phyloP scores from a whole-genome alignment of 2,113 vertebrate species.

The Piprites chloris region DNA sequence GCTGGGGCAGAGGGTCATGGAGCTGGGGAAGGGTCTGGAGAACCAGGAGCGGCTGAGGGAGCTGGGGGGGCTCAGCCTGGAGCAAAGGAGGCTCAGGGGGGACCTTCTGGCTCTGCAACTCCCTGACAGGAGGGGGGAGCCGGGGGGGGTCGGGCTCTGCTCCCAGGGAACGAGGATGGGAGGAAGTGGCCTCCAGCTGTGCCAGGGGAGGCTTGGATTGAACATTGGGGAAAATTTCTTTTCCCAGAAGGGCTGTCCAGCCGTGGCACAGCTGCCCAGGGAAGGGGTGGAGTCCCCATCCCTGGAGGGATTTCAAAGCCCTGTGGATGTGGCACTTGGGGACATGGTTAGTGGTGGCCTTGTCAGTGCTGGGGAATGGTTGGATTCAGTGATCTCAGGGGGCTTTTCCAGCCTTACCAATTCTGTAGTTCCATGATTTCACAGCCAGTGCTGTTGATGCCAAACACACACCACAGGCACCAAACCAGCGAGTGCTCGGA shows the following conservation, averaged over 20 bases:
- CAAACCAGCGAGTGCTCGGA: neutral
- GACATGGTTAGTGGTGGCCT: neutral
- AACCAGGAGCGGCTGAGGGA: neutral
- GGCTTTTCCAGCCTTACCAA: neutral
- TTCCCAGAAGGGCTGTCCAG: neutral
- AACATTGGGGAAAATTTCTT: neutral
- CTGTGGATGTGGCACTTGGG: neutral
- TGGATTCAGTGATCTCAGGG: neutral
- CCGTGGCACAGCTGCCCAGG: neutral
- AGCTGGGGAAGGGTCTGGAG: neutral
- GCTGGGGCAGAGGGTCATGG: neutral
- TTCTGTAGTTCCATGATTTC: neutral
- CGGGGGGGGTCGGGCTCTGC: neutral
- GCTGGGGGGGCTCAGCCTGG: neutral
- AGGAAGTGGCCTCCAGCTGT: neutral
- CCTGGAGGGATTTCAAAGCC: neutral
- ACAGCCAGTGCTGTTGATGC: accelerated
- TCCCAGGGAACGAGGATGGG: neutral
- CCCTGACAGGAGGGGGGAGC: neutral
- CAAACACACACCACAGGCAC: neutral
- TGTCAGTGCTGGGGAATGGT: neutral
- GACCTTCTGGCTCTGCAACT: neutral
- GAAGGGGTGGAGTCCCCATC: neutral
- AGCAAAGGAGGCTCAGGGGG: neutral
- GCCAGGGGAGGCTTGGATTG: neutral